Percentiles rank a stretch among this genome's conserved stretches.
Conservation (phyloP, 35 echinoderm and acorn worm genomes). For the Heliocidaris erythrogramma region DNA sequence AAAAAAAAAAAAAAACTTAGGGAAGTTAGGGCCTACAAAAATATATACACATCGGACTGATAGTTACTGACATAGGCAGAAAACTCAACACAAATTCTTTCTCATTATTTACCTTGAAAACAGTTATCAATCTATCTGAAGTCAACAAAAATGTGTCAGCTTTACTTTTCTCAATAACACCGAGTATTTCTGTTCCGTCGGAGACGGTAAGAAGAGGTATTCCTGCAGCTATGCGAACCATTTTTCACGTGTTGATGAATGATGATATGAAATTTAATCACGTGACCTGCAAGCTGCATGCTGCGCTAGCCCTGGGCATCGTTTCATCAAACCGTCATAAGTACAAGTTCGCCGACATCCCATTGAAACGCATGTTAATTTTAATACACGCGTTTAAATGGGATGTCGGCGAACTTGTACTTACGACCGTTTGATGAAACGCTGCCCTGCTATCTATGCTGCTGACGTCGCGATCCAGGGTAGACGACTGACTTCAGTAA, state of each 20-base stretch:
- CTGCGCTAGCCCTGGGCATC: too few species aligned
- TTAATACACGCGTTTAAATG: too few species aligned
- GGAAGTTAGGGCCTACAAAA: not conserved
- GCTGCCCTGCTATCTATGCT: too few species aligned
- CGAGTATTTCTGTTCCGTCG: constrained; percentile 23
- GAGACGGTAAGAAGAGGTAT: constrained; percentile 14
- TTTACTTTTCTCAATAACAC: not conserved
- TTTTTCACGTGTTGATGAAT: not conserved
- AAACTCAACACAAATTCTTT: not conserved
- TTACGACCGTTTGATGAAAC: too few species aligned
- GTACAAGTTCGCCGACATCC: too few species aligned
- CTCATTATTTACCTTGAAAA: not conserved
- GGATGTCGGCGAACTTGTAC: too few species aligned
- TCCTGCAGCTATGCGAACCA: not conserved
- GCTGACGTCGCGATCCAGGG: too few species aligned
- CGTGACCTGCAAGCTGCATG: not conserved
- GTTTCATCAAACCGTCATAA: too few species aligned
- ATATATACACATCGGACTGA: not conserved
- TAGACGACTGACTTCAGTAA: too few species aligned
- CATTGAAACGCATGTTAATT: too few species aligned
- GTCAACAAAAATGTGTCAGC: not conserved
- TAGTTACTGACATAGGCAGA: not conserved
- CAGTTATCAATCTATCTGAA: not conserved
- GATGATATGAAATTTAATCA: not conserved
- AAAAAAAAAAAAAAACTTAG: not conserved